Conservation (phyloP, 1,140 invertebrate genomes). For the Caerostris darwini region DNA sequence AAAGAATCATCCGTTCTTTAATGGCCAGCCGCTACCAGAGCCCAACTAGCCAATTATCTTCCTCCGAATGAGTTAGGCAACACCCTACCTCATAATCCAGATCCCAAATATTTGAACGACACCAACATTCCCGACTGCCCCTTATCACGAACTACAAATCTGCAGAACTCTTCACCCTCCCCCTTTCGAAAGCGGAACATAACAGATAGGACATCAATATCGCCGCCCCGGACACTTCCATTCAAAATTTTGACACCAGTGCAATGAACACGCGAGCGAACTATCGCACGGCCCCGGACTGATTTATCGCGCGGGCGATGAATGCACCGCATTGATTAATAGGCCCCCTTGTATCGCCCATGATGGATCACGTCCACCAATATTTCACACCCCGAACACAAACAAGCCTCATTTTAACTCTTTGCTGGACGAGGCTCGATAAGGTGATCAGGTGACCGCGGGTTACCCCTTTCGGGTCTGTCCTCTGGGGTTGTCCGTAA, state of each 20-base stretch:
- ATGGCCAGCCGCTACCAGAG: no score
- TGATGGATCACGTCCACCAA: slow-evolving; percentile 42
- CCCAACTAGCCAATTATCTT: no score
- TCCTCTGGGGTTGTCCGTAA: not conserved
- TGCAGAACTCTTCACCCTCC: not conserved
- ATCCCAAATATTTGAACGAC: not conserved
- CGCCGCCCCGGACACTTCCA: not conserved
- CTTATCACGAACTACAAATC: slow-evolving; percentile 19
- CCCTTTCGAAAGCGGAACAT: not conserved
- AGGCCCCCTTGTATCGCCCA: slow-evolving; percentile 4
- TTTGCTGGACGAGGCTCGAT: slow-evolving; percentile 33
- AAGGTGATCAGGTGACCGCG: slow-evolving; percentile 22
- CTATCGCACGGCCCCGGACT: not conserved
- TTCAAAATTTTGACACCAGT: slow-evolving; percentile 26
- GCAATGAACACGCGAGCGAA: slow-evolving; percentile 27
- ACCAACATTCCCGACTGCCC: not conserved
- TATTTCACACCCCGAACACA: slow-evolving; percentile 30
- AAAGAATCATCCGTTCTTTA: no score
- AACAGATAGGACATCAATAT: slow-evolving; percentile 61
- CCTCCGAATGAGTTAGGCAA: not conserved
- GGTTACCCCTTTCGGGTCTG: not conserved
- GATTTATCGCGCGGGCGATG: slow-evolving; percentile 36
- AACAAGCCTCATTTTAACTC: slow-evolving; percentile 46
- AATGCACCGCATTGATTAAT: slow-evolving; percentile 42
- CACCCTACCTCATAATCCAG: not conserved